Conservation (phyloP, 2,113 vertebrate species). For the Alces alces region DNA sequence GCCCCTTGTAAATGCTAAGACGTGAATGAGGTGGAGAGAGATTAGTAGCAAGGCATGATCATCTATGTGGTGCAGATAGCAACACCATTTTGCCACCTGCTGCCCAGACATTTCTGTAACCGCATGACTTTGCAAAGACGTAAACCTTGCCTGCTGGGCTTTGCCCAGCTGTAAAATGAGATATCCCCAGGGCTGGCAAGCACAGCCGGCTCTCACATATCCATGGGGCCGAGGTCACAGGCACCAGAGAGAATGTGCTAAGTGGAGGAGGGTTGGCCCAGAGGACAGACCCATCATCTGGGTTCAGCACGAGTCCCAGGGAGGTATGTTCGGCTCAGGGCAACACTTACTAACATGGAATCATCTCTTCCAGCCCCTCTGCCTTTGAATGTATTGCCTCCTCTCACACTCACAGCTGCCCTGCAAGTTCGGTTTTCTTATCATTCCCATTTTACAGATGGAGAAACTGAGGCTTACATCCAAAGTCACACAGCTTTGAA, state of each 20-base stretch:
- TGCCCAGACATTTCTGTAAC: slow-evolving; percentile 56
- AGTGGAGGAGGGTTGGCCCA: background rate
- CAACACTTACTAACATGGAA: background rate
- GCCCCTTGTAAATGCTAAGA: background rate
- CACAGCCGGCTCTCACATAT: background rate
- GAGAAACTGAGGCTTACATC: background rate
- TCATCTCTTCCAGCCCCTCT: background rate
- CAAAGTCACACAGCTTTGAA: background rate
- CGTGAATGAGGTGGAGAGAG: background rate
- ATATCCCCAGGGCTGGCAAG: slow-evolving; percentile 43
- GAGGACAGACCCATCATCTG: background rate
- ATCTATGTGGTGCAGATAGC: slow-evolving; percentile 47
- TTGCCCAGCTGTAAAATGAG: slow-evolving; percentile 74
- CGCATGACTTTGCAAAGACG: slow-evolving; percentile 44
- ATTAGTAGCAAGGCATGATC: slow-evolving; percentile 28
- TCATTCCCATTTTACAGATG: background rate
- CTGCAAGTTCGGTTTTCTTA: background rate
- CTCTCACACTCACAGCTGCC: no score
- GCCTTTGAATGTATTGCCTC: background rate
- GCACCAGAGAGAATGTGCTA: background rate
- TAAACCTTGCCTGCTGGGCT: slow-evolving; percentile 65
- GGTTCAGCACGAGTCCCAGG: background rate
- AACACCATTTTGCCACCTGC: slow-evolving; percentile 71
- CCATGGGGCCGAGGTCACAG: background rate
- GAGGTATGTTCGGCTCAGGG: background rate